A percentile compares a stretch with the other conserved stretches of the same genome.
phyloP scores from a whole-genome alignment of 2,113 vertebrate genomes.

The Thymallus thymallus region DNA sequence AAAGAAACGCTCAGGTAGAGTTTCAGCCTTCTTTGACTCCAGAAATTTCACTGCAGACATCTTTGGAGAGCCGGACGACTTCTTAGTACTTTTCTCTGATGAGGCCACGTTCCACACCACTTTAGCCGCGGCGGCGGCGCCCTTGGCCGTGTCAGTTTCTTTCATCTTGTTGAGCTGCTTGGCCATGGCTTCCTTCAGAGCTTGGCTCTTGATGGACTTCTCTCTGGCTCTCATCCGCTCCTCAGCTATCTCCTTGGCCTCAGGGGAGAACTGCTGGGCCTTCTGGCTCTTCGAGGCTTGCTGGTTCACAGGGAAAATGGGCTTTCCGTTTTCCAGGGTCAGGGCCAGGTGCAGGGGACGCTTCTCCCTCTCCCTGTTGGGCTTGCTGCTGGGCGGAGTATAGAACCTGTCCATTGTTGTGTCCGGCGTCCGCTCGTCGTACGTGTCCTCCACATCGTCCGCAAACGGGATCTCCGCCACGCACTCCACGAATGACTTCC shows the following conservation, averaged over 20 bases:
- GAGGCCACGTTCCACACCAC: slow-evolving; percentile 50
- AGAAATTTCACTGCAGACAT: slow-evolving; percentile 68
- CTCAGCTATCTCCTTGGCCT: slow-evolving; percentile 92
- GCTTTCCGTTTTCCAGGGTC: slow-evolving; percentile 82
- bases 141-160: slow-evolving; percentile 74
- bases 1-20: slow-evolving; percentile 74
- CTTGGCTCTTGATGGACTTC: slow-evolving; percentile 93
- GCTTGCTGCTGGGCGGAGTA: slow-evolving; percentile 82
- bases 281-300: slow-evolving; percentile 60
- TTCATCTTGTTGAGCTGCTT: slow-evolving; percentile 91
- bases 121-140: slow-evolving; percentile 56
- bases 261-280: slow-evolving; percentile 78
- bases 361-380: slow-evolving; percentile 59
- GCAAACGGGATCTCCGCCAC: slow-evolving; percentile 97
- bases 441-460: slow-evolving; percentile 91
- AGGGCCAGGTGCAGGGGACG: slow-evolving; percentile 70
- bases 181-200: slow-evolving; percentile 90
- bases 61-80: slow-evolving; percentile 66
- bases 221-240: slow-evolving; percentile 92
- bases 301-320: slow-evolving; percentile 63
- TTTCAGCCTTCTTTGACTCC: slow-evolving; percentile 74
- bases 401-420: slow-evolving; percentile 79
- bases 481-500: slow-evolving; percentile 93
- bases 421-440: slow-evolving; percentile 85
- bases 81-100: slow-evolving; percentile 65